phyloP scores from a whole-genome alignment of 1,140 invertebrate genomes.

The Acyrthosiphon pisum region DNA sequence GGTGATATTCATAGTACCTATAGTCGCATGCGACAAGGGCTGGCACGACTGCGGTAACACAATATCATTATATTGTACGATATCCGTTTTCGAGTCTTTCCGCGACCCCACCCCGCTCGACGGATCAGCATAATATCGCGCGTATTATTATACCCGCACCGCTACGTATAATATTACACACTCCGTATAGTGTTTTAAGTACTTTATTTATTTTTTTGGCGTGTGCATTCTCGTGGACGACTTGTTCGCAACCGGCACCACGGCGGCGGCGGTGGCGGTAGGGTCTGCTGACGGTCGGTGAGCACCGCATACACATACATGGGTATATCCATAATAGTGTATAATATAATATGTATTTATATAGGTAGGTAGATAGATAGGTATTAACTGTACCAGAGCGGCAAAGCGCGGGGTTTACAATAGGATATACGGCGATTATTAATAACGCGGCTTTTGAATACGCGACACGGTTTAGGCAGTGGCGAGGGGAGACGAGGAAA shows the following conservation, averaged over 20 bases:
- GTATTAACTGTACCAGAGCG: neutral
- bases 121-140: neutral
- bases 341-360: neutral
- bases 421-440: conserved; percentile 47
- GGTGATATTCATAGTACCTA: too few relatives aligned
- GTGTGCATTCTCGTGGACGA: conserved; percentile 50
- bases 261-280: neutral
- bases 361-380: neutral
- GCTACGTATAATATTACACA: neutral
- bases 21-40: neutral
- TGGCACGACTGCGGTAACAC: neutral
- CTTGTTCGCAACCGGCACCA: conserved; percentile 34
- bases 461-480: neutral
- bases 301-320: neutral
- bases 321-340: neutral
- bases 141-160: conserved; percentile 15
- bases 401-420: neutral
- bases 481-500: neutral
- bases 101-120: neutral
- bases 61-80: conserved; percentile 18
- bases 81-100: conserved; percentile 18
- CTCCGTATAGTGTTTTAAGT: neutral
- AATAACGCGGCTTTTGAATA: conserved; percentile 51
- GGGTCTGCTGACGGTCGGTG: neutral
- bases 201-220: conserved; percentile 29